Base-by-base conservation (phyloP, 2,797 vertebrate genomes). In the Syndactyla subalaris region DNA sequence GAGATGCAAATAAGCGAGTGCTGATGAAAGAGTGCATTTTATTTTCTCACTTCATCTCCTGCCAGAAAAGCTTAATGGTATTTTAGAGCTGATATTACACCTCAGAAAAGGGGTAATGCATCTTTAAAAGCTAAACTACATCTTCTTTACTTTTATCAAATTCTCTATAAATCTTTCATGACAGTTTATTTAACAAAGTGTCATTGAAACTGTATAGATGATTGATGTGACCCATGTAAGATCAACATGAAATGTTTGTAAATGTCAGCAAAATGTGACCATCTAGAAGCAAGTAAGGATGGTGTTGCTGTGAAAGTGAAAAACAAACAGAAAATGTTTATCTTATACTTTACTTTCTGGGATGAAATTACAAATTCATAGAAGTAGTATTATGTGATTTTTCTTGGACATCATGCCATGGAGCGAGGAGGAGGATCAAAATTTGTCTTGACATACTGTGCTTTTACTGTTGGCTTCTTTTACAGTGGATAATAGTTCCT, bases 111-210 rank as follows among this genome's bases (percentile, higher is more conserved):
- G 97, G 96, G 95, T 98, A 98, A 98, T 98, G 96, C 96, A 97
- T 98, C 97, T 97, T 97, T 98, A 98, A 98, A 98, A 98, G 96
- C 97, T 97, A 97, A 98, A 98, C 97, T 98, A 98, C 97, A 98
- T 97, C 98, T 98, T 98, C 97, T 98, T 98, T 98, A 98, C 97
- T 98, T 98, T 98, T 98, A 98, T 98, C 98, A 98, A 98, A 98
- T 98, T 98, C 98, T 98, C 98, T 98, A 98, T 98, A 98, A 98
- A 98, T 98, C 98, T 98, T 98, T 98, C 97, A 98, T 98, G 98
- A 98, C 97, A 98, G 98, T 98, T 98, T 98, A 98, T 98, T 98
- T 98, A 98, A 98, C 97, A 98, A 98, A 98, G 98, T 98, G 98
- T 98, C 98, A 98, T 97, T 98, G 97, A 98, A 98, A 97, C 97